Evolutionary conservation across 2,113 vertebrate genomes (phyloP).

Genomic region (Sander vitreus): DNA sequence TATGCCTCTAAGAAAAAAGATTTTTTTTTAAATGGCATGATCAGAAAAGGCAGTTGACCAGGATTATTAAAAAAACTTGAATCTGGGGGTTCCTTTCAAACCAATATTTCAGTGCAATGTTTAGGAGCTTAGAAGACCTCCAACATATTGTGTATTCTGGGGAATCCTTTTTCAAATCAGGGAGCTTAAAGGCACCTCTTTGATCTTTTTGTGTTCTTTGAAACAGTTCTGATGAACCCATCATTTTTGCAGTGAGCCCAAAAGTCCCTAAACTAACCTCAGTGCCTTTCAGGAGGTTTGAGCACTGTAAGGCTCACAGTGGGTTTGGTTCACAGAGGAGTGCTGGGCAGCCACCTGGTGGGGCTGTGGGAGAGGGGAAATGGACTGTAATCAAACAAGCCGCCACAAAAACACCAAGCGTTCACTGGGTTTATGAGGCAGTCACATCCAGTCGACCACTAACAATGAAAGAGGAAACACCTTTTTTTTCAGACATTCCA

Average conservation of each 20-base stretch:
- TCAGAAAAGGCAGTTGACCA: neutral
- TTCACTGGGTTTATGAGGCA: slow-evolving; percentile 52
- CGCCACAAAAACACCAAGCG: slow-evolving; percentile 42
- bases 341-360: slow-evolving; percentile 64
- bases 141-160: slow-evolving; percentile 45
- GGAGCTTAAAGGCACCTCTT: slow-evolving; percentile 35
- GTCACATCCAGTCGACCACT: slow-evolving; percentile 38
- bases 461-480: slow-evolving; percentile 59
- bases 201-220: slow-evolving; percentile 29
- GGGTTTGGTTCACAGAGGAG: slow-evolving; percentile 21
- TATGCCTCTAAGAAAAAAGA: neutral
- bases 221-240: slow-evolving; percentile 34
- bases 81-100: slow-evolving; percentile 13
- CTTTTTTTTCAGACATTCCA: slow-evolving; percentile 39
- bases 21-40: neutral
- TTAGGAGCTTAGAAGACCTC: slow-evolving; percentile 38
- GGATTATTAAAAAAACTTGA: neutral
- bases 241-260: slow-evolving; percentile 21
- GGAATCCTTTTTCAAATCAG: slow-evolving; percentile 25
- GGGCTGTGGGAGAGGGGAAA: slow-evolving; percentile 72
- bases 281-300: neutral
- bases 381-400: slow-evolving; percentile 54
- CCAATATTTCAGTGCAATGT: slow-evolving; percentile 19
- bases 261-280: slow-evolving; percentile 49
- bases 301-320: neutral